Percentiles rank a stretch among this genome's conserved stretches.
Conservation (phyloP, 2,888 invertebrate genomes). For the Chymomyza caudatula region DNA sequence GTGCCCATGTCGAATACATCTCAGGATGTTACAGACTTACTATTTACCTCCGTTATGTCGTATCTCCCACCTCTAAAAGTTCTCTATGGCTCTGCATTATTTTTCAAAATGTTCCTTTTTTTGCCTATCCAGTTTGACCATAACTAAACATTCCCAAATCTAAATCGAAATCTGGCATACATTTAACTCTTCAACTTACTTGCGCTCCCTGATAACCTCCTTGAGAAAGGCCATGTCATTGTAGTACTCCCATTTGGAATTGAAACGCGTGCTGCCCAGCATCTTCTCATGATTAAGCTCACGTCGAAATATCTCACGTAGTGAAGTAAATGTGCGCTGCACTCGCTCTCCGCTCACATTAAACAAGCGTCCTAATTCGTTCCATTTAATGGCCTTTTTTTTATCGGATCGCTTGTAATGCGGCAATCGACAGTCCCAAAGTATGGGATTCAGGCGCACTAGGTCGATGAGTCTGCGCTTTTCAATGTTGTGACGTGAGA, state of each 20-base stretch:
- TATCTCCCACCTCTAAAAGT: too few species aligned
- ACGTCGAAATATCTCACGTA: slow-evolving; percentile 75
- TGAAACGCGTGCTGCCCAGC: slow-evolving; percentile 71
- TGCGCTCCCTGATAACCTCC: slow-evolving; percentile 75
- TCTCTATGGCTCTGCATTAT: too few species aligned
- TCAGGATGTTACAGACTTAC: too few species aligned
- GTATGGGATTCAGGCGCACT: slow-evolving; percentile 75
- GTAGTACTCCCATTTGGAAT: slow-evolving; percentile 77
- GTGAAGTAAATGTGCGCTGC: slow-evolving; percentile 75
- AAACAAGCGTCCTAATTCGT: slow-evolving; percentile 74
- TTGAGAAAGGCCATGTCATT: slow-evolving; percentile 76
- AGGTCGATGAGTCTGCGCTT: slow-evolving; percentile 77
- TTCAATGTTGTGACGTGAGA: slow-evolving; percentile 76
- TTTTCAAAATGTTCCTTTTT: too few species aligned
- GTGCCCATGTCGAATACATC: too few species aligned
- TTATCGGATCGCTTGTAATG: slow-evolving; percentile 77
- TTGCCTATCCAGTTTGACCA: too few species aligned
- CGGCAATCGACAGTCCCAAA: slow-evolving; percentile 76
- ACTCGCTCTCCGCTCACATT: slow-evolving; percentile 75
- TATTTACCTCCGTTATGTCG: too few species aligned
- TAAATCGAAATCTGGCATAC: not conserved
- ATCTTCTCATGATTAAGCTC: slow-evolving; percentile 76
- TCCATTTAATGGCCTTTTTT: slow-evolving; percentile 76
- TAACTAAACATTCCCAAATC: too few species aligned
- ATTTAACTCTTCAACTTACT: slow-evolving; percentile 54